Conservation (phyloP, 2,888 invertebrate genomes). For the Pilophorus perplexus region DNA sequence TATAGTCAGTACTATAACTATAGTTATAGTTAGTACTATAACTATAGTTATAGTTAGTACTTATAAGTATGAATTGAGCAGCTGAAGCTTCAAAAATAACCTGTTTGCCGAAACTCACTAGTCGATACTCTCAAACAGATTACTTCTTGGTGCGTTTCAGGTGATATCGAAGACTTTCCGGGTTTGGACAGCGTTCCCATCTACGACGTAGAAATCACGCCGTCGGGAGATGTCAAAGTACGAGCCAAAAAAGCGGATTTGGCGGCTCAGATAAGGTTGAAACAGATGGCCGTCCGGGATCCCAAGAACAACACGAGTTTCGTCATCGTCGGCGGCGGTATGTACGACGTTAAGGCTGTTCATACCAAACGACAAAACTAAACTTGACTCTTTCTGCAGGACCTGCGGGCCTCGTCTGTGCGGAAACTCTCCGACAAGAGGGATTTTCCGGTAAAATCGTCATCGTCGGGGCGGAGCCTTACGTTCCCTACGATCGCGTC, state of each 20-base stretch:
- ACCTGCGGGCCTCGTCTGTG: conserved; percentile 81
- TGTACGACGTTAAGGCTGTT: no score
- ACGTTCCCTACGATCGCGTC: conserved; percentile 87
- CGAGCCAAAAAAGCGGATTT: conserved; percentile 63
- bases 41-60: no score
- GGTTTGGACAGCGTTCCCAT: conserved; percentile 90
- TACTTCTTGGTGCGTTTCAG: conserved; percentile 52
- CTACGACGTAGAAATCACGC: conserved; percentile 70
- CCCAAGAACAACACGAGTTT: conserved; percentile 57
- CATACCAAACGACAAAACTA: no score
- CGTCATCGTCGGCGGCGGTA: conserved; percentile 80
- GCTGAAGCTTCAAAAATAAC: no score
- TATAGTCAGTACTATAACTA: no score
- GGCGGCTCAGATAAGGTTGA: conserved; percentile 61
- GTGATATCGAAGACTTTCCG: conserved; percentile 96
- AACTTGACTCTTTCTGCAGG: no score
- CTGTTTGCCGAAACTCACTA: no score
- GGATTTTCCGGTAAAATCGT: conserved; percentile 79
- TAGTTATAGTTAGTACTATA: no score
- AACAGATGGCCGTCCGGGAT: conserved; percentile 59
- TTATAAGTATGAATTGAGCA: no score
- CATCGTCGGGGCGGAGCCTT: conserved; percentile 74
- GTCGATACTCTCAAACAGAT: no score
- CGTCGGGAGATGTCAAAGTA: conserved; percentile 70
- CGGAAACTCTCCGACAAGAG: conserved; percentile 86